Conservation (phyloP, 2,888 invertebrate genomes). For the Eupelmus urozonus region DNA sequence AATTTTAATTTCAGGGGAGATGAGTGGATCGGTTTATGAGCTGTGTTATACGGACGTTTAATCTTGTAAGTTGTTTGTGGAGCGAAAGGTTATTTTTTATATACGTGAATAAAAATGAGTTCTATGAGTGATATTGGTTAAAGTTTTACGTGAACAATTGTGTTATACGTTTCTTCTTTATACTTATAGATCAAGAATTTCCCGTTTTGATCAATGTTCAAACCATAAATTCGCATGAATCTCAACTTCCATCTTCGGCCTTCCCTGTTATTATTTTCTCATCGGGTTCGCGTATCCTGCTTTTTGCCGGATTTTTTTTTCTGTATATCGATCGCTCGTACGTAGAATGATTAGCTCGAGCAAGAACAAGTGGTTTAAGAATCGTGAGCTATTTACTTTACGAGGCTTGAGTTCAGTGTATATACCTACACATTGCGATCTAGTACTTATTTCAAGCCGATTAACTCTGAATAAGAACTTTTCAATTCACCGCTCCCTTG, state of each 20-base stretch:
- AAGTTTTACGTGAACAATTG: too few relatives aligned
- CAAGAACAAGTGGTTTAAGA: slow-evolving; percentile 25
- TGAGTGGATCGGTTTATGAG: too few relatives aligned
- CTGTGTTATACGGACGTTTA: too few relatives aligned
- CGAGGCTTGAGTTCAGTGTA: neutral
- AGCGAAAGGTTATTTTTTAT: too few relatives aligned
- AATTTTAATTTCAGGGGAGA: too few relatives aligned
- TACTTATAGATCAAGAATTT: neutral
- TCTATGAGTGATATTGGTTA: too few relatives aligned
- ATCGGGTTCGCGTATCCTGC: slow-evolving; percentile 2
- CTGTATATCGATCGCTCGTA: neutral
- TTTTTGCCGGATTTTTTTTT: slow-evolving; percentile 4
- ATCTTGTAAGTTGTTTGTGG: too few relatives aligned
- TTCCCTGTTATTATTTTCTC: slow-evolving; percentile 10
- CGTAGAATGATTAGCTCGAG: slow-evolving; percentile 18
- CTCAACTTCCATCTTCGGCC: slow-evolving; percentile 8
- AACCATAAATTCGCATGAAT: slow-evolving; percentile 7
- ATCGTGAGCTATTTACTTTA: slow-evolving; percentile 20
- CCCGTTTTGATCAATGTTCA: neutral
- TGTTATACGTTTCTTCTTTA: neutral
- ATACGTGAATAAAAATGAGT: too few relatives aligned
- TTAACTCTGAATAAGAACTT: slow-evolving; percentile 40
- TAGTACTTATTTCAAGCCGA: slow-evolving; percentile 24
- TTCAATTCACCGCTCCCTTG: neutral
- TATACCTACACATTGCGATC: neutral